Percentiles rank a stretch among this genome's conserved stretches.
phyloP scores from a whole-genome alignment of 2,797 vertebrate genomes.

The Eospalax fontanierii region DNA sequence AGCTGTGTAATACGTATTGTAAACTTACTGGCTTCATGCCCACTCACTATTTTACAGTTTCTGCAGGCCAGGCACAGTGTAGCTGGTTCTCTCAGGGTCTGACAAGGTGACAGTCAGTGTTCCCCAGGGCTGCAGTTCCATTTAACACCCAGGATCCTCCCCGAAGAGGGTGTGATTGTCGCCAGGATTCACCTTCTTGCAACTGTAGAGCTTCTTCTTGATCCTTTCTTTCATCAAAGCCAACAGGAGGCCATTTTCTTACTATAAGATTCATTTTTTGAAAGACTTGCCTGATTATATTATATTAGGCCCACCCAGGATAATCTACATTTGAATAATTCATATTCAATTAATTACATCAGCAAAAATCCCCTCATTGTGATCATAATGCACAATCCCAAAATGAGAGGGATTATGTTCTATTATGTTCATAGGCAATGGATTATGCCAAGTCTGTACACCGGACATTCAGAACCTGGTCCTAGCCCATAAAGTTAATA shows the following conservation, averaged over 20 bases:
- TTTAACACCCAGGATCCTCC: neutral
- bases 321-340: neutral
- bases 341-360: constrained; percentile 7
- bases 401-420: neutral
- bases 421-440: neutral
- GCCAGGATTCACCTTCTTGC: constrained; percentile 31
- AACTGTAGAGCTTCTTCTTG: neutral
- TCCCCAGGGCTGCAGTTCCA: neutral
- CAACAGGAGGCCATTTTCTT: neutral
- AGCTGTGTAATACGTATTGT: neutral
- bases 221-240: neutral
- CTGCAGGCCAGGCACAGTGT: neutral
- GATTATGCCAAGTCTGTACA: neutral
- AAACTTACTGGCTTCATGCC: neutral
- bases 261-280: neutral
- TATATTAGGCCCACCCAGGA: neutral
- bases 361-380: neutral
- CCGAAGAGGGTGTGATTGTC: neutral
- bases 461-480: neutral
- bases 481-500: neutral
- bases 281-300: constrained; percentile 17
- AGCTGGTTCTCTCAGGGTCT: neutral
- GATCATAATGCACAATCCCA: neutral
- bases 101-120: neutral
- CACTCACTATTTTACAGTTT: neutral